Evolutionary conservation across 2,113 vertebrate genomes (phyloP).

Genomic region (Boulengeromyrus knoepffleri): DNA sequence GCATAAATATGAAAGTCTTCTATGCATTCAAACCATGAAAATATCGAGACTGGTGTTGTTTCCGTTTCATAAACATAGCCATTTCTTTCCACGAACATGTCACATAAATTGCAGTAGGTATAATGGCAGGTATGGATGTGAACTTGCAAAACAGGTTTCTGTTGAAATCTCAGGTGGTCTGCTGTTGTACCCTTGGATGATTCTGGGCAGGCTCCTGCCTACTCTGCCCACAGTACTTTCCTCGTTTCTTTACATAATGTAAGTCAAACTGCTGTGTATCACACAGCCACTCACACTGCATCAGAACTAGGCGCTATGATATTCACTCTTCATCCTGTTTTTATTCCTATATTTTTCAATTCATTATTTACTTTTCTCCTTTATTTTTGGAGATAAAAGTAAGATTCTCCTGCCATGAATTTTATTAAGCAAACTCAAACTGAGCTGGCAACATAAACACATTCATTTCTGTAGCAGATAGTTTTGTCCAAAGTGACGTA

Average conservation of each 20-base stretch:
- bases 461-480: not conserved
- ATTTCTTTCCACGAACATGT: not conserved
- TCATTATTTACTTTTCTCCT: not conserved
- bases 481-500: not conserved
- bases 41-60: not conserved
- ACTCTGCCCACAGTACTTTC: not conserved
- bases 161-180: not conserved
- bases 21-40: not conserved
- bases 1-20: not conserved
- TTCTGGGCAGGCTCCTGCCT: not conserved
- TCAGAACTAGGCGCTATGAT: not conserved
- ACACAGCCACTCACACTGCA: not conserved
- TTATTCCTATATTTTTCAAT: not conserved
- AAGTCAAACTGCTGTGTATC: not conserved
- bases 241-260: not conserved
- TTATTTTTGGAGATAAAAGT: not conserved
- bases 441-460: not conserved
- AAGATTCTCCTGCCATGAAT: not conserved
- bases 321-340: not conserved
- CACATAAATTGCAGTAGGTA: not conserved
- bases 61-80: not conserved
- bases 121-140: not conserved
- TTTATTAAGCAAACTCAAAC: not conserved
- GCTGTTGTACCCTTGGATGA: not conserved
- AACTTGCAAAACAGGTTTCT: not conserved